Conservation (phyloP, 2,888 invertebrate species). For the Cheilosia vulpina region DNA sequence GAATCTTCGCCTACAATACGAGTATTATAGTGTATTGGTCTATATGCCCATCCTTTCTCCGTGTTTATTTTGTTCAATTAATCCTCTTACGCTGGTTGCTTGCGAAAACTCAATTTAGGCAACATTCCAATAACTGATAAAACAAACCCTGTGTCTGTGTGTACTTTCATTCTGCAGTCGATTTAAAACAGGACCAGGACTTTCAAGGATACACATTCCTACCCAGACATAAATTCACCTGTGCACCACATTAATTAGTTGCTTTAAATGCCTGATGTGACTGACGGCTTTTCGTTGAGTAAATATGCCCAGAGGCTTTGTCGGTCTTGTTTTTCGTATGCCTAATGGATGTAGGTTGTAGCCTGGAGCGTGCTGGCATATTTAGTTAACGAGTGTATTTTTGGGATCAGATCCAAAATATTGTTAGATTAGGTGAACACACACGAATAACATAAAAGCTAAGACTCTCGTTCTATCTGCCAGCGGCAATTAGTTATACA, state of each 20-base stretch:
- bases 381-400: slow-evolving; percentile 19
- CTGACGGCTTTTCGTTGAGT: neutral
- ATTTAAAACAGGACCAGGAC: neutral
- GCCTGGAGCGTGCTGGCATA: neutral
- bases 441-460: neutral
- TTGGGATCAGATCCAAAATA: slow-evolving; percentile 36
- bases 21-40: too few species aligned
- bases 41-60: too few species aligned
- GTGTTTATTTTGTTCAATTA: too few species aligned
- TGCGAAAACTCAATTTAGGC: neutral
- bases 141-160: neutral
- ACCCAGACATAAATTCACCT: neutral
- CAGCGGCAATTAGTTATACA: neutral
- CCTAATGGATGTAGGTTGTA: neutral
- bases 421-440: slow-evolving; percentile 28
- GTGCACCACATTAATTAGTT: slow-evolving; percentile 1
- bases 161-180: neutral
- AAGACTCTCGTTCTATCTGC: too few species aligned
- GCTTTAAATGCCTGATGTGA: neutral
- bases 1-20: too few species aligned
- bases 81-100: neutral
- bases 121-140: slow-evolving; percentile 4
- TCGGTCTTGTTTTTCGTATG: neutral
- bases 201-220: neutral
- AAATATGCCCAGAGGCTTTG: neutral